A percentile compares a stretch with the other conserved stretches of the same genome.
Conservation (phyloP, 1,140 invertebrate species). For the Drosophila triauraria region DNA sequence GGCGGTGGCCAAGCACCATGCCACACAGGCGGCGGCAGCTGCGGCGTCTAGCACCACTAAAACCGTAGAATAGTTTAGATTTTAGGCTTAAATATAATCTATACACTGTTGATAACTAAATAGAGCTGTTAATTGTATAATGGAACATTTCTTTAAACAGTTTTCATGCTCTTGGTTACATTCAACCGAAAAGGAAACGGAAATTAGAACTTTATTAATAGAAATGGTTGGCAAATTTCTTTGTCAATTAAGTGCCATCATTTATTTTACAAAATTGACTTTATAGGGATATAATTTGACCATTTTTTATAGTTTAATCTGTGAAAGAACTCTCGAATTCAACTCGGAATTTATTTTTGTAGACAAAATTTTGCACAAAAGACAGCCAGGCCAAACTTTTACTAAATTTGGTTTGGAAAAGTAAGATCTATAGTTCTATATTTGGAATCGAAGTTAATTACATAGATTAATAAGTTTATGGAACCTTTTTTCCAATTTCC, state of each 20-base stretch:
- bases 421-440: too few species aligned
- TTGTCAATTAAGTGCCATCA: background rate
- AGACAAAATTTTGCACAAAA: too few species aligned
- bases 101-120: conserved; percentile 12
- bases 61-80: conserved; percentile 24
- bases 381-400: too few species aligned
- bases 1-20: conserved; percentile 85
- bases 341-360: too few species aligned
- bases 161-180: background rate
- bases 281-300: background rate
- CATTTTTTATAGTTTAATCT: background rate
- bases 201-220: background rate
- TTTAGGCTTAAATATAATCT: conserved; percentile 1
- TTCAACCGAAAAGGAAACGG: background rate
- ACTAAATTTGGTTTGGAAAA: too few species aligned
- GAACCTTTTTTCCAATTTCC: background rate
- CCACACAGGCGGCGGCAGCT: conserved; percentile 59
- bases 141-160: background rate
- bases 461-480: too few species aligned
- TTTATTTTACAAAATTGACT: too few species aligned
- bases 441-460: too few species aligned
- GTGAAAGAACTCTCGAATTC: background rate
- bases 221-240: background rate
- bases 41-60: conserved; percentile 58
- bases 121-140: background rate